These are phyloP conservation scores for Caenorhabditis latens DNA, from an alignment of 1,140 invertebrate genomes.

Conservation along the genomic window DNA sequence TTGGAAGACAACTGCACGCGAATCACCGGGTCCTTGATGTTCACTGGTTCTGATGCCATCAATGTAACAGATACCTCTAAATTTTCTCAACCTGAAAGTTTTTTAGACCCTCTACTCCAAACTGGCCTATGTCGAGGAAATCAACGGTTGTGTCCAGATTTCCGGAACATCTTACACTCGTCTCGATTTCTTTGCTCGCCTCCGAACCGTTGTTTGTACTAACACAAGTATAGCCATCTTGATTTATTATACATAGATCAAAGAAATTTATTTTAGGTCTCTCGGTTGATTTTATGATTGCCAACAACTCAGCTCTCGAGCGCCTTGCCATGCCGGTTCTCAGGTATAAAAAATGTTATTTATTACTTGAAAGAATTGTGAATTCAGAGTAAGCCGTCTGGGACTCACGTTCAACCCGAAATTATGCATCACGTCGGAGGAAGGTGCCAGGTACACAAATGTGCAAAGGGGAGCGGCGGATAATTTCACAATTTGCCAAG, in stretches of 20 bases:
- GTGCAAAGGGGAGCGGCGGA: not conserved
- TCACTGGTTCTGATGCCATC: not conserved
- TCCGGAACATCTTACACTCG: conserved; percentile 1
- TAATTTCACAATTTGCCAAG: conserved; percentile 34
- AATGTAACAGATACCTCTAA: not conserved
- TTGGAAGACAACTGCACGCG: conserved; percentile 23
- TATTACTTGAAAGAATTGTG: not conserved
- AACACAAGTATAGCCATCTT: not conserved
- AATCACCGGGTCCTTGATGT: not conserved
- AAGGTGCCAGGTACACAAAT: conserved; percentile 9
- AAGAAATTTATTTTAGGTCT: not conserved
- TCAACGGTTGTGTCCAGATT: conserved; percentile 15
- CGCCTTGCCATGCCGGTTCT: conserved; percentile 28
- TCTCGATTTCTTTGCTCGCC: conserved; percentile 31
- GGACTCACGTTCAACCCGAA: conserved; percentile 38
- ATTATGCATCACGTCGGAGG: not conserved
- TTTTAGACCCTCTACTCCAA: conserved; percentile 30
- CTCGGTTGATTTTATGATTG: conserved; percentile 16
- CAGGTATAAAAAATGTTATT: conserved; percentile 27
- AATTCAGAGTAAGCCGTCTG: conserved; percentile 45
- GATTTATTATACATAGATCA: not conserved
- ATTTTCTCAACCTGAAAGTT: not conserved
- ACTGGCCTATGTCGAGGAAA: conserved; percentile 12
- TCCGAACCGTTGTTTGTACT: conserved; percentile 10
- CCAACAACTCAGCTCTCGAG: conserved; percentile 32